These are phyloP conservation scores for Aegypius monachus DNA, from an alignment of 2,113 vertebrate species.

Conservation along the genomic window DNA sequence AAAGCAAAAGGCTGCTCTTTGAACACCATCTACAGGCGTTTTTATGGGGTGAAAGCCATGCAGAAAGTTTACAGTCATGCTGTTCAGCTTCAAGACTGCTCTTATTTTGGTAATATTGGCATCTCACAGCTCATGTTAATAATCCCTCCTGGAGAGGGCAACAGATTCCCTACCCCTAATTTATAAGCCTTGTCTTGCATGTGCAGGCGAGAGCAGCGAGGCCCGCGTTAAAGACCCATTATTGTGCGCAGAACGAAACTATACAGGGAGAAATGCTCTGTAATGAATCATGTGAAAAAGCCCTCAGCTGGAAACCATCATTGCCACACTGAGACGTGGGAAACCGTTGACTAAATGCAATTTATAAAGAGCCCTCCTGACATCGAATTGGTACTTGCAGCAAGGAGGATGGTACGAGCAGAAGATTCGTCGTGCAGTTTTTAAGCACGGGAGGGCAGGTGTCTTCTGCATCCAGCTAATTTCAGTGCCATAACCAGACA, in stretches of 20 bases:
- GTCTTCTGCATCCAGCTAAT: neutral
- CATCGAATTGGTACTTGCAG: neutral
- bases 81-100: neutral
- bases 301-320: neutral
- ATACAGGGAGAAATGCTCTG: neutral
- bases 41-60: neutral
- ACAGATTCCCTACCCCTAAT: neutral
- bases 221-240: neutral
- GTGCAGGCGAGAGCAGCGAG: neutral
- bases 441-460: neutral
- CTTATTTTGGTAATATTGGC: neutral
- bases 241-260: neutral
- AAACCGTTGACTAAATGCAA: rapidly evolving
- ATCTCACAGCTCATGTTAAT: rapidly evolving
- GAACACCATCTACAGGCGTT: neutral
- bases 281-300: neutral
- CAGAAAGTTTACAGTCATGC: neutral
- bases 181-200: neutral
- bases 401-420: neutral
- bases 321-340: rapidly evolving
- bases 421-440: rapidly evolving
- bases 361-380: neutral
- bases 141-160: neutral
- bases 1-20: neutral
- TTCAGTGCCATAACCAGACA: neutral